Base-by-base conservation (phyloP, 2,797 vertebrate genomes). In the Pangasius larnaudii region DNA sequence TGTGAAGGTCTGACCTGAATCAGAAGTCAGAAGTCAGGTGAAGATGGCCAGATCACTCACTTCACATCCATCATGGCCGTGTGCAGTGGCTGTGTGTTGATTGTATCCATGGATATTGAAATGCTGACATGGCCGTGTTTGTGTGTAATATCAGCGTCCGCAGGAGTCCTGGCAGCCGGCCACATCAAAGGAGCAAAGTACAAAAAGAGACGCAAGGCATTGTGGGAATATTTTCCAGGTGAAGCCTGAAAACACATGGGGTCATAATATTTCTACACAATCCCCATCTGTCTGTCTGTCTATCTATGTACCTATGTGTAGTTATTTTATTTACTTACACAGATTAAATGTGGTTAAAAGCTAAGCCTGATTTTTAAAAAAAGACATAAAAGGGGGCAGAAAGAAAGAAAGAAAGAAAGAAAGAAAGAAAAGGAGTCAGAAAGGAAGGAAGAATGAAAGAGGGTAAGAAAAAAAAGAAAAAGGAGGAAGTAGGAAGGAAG, bases 81-180 rank as follows among this genome's bases (percentile, higher is more conserved):
- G 27, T 63, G 33, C 5, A 30, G 56, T 63, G 59, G 33, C 59
- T 19, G 56, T 56, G 84, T 91, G 89, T 91, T 91, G 88, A 90
- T 71, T n/a, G 91, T 91, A 67, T 87, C 91, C 87, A 90, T 88
- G 89, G 91, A 84, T 53, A 91, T 80, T 58, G 82, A 67, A 88
- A 78, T n/a, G 19, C 27, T n/a, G 84, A 59, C 56, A 69, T 22
- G 51, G 39, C 22, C 36, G 59, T 67, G 58, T 75, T 69, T 85
- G 72, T 67, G 87, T 75, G 89, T 89, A 90, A 91, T 75, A 88
- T 86, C 79, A 87, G 88, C 51, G 71, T 11, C 87, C 65, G 46
- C 36, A 33, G 87, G 86, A 81, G 88, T 61, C 33, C 6, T 67
- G 77, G 80, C n/a, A 16, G 75, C 11, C 63, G 27, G 74, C 58